A percentile compares a stretch with the other conserved stretches of the same genome.
These are phyloP conservation scores for Machaerirhynchus nigripectus DNA, from an alignment of 2,113 vertebrate species.

Conservation along the genomic window DNA sequence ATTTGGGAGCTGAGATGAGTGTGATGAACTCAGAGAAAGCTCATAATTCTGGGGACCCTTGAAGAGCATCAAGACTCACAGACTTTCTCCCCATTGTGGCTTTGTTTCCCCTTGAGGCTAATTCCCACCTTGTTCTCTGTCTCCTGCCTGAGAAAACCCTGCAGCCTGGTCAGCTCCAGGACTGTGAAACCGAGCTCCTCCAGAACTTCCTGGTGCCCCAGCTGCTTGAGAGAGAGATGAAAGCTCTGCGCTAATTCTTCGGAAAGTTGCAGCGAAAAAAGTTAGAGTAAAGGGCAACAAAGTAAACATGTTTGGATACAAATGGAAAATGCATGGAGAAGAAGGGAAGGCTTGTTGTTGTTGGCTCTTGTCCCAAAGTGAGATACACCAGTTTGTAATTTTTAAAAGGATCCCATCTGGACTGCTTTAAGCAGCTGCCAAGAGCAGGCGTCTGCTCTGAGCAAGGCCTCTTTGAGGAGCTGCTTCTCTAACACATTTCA, in stretches of 20 bases:
- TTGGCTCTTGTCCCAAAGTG: constrained; percentile 55
- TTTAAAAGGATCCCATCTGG: constrained; percentile 68
- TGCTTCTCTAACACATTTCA: neutral
- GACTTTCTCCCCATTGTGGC: neutral
- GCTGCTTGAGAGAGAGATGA: constrained; percentile 39
- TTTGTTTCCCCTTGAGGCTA: neutral
- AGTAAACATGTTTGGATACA: constrained; percentile 67
- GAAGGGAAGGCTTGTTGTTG: constrained; percentile 51
- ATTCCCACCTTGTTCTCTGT: neutral
- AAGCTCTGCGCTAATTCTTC: neutral
- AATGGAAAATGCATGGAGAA: constrained; percentile 65
- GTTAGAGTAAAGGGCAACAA: constrained; percentile 61
- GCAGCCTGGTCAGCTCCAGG: neutral
- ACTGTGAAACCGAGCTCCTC: neutral
- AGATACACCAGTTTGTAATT: constrained; percentile 66
- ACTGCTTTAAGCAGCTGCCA: constrained; percentile 56
- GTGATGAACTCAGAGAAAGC: neutral
- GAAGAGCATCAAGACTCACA: neutral
- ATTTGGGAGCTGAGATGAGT: neutral
- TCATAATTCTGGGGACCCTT: neutral
- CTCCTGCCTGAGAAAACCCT: neutral
- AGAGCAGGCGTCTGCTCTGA: constrained; percentile 43
- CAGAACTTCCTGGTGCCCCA: constrained; percentile 14
- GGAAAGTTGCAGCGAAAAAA: constrained; percentile 59
- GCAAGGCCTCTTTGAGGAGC: constrained; percentile 57